Evolutionary conservation across 1,140 invertebrate species (phyloP), one percentile per base, ranked within the genome.

Genomic region (Drosophila ercepeae): DNA sequence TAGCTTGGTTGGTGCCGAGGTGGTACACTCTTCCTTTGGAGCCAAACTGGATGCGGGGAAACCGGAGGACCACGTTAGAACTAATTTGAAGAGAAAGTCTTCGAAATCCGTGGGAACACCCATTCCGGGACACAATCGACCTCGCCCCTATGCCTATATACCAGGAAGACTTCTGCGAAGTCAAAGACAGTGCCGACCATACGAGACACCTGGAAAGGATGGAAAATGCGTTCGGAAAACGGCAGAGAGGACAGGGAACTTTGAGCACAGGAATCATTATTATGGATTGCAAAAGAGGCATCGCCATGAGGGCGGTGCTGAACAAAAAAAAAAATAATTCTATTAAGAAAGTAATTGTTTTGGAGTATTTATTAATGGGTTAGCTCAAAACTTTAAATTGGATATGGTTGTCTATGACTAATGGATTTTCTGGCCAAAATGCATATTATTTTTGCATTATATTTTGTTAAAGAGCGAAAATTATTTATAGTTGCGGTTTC

Each of bases 191-290:
- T 86, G 81, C 29, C 59, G 68, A 9, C 59, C 59, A 0, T 49
- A 86, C 16, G 81, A 86, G 44, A 73, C 86, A 0, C 11, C 21
- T 0, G 76, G 34, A 1, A 36, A 1, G 3, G 27, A 49, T 0
- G 5, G 7, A 4, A 73, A 82, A 9, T 86, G 81, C 29, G 59
- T 86, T 13, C 67, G 72, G 1, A 76, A 11, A 32, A 32, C 29
- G 9, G 29, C 29, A 11, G 2, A 4, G 4, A n/a, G 4, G 11
- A 32, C 29, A 41, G 25, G 32, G 0, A 1, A 44, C 2, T 13
- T 39, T 1, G 42, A 45, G 16, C 16, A 13, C 2, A 41, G 46
- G 5, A 32, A 32, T 32, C 29, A 32, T 32, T 32, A 32, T 11
- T 32, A 32, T 32, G 29, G 29, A 32, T 32, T 32, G 29, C 36